A percentile compares a stretch with the other conserved stretches of the same genome.
Evolutionary conservation across 2,888 invertebrate species (phyloP).

Genomic region (Hedychridium roseum): DNA sequence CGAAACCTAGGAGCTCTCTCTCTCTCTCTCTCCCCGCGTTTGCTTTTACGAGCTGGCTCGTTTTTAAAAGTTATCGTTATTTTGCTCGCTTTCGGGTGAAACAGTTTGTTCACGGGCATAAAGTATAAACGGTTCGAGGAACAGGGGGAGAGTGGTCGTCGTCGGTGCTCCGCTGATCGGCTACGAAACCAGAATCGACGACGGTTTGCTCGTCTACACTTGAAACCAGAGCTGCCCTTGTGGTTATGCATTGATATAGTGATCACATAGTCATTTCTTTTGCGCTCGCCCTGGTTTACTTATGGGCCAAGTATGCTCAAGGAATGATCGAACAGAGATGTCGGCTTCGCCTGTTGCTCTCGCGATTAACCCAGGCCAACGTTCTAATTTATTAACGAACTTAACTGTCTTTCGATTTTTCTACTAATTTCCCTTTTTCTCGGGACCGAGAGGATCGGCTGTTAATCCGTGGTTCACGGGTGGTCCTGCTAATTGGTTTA

Average conservation of each 20-base stretch:
- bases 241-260: too few relatives aligned
- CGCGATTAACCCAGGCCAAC: too few relatives aligned
- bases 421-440: slow-evolving; percentile 14
- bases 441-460: slow-evolving; percentile 4
- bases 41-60: slow-evolving; percentile 59
- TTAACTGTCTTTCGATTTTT: too few relatives aligned
- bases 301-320: too few relatives aligned
- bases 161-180: slow-evolving; percentile 16
- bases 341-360: too few relatives aligned
- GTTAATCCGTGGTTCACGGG: too few relatives aligned
- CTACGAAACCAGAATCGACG: slow-evolving; percentile 28
- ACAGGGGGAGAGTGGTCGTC: slow-evolving; percentile 21
- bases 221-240: too few relatives aligned
- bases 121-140: slow-evolving; percentile 35
- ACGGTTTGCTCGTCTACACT: too few relatives aligned
- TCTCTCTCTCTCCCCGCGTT: slow-evolving; percentile 29
- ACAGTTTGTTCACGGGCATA: slow-evolving; percentile 51
- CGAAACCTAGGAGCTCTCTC: slow-evolving; percentile 61
- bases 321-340: too few relatives aligned
- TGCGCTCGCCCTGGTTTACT: too few relatives aligned
- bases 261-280: too few relatives aligned
- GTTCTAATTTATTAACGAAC: too few relatives aligned
- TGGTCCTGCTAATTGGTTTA: slow-evolving; percentile 36
- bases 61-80: slow-evolving; percentile 62
- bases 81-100: slow-evolving; percentile 55